These are phyloP conservation scores for Osmoderma eremita DNA, from an alignment of 2,888 invertebrate genomes.

Conservation along the genomic window DNA sequence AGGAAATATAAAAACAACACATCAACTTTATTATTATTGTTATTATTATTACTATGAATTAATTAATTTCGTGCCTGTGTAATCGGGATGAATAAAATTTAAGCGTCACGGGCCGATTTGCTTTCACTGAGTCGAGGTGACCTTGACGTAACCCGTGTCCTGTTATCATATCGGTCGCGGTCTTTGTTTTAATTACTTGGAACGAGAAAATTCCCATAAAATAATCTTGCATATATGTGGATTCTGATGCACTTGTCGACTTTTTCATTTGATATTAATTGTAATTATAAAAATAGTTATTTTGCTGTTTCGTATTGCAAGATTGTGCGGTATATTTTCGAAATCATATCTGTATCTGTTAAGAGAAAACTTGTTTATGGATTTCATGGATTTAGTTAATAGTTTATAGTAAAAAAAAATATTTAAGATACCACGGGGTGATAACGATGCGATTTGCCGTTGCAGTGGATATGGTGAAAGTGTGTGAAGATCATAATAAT, in stretches of 20 bases:
- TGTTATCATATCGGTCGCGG: constrained; percentile 39
- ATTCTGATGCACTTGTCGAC: not conserved
- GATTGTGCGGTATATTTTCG: too few species aligned
- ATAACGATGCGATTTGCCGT: too few species aligned
- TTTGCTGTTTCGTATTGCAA: too few species aligned
- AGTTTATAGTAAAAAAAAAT: too few species aligned
- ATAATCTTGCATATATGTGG: not conserved
- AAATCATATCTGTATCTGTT: not conserved
- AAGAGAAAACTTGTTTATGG: too few species aligned
- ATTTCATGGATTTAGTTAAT: too few species aligned
- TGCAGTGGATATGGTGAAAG: too few species aligned
- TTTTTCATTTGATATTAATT: not conserved
- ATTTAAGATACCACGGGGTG: too few species aligned
- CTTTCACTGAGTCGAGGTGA: constrained; percentile 52
- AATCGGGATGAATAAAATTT: constrained; percentile 11
- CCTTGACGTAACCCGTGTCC: constrained; percentile 52
- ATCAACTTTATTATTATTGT: constrained; percentile 16
- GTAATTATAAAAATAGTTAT: too few species aligned
- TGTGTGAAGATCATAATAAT: too few species aligned
- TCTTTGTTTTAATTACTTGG: constrained; percentile 13
- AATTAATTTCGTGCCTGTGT: constrained; percentile 18
- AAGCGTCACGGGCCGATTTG: constrained; percentile 34
- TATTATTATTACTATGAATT: constrained; percentile 4
- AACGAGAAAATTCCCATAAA: constrained; percentile 4
- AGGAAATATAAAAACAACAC: not conserved